These are phyloP conservation scores for Nasua narica DNA, from an alignment of 2,797 vertebrate species.

Conservation along the genomic window DNA sequence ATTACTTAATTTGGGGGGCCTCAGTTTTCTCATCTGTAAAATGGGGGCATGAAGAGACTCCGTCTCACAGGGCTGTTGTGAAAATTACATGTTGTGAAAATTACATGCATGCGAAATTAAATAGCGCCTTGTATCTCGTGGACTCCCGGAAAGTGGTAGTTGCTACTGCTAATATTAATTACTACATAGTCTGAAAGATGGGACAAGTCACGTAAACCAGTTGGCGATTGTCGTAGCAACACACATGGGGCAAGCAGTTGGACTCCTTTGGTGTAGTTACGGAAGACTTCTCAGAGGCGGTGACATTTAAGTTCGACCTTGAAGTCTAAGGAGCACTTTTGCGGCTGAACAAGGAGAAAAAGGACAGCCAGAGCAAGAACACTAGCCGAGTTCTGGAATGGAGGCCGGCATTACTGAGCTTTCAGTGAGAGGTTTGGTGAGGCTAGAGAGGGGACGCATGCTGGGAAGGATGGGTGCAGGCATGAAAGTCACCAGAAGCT, in stretches of 20 bases:
- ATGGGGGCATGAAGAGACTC: neutral
- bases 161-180: fast-evolving
- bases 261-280: neutral
- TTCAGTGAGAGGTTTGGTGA: neutral
- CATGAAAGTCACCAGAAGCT: neutral
- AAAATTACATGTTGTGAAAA: neutral
- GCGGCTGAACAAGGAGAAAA: neutral
- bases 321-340: neutral
- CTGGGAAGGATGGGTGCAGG: neutral
- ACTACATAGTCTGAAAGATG: fast-evolving
- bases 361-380: neutral
- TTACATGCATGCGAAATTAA: neutral
- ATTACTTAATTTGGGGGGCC: neutral
- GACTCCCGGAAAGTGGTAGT: neutral
- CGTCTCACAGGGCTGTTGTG: neutral
- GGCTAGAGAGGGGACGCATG: fast-evolving
- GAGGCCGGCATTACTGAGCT: neutral
- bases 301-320: neutral
- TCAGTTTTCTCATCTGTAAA: neutral
- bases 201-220: neutral
- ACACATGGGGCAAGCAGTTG: neutral
- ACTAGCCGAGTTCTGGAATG: neutral
- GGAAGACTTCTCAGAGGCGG: neutral
- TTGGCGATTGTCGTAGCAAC: neutral
- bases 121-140: neutral